Conservation (phyloP, 2,888 invertebrate genomes). For the Dolomedes plantarius region DNA sequence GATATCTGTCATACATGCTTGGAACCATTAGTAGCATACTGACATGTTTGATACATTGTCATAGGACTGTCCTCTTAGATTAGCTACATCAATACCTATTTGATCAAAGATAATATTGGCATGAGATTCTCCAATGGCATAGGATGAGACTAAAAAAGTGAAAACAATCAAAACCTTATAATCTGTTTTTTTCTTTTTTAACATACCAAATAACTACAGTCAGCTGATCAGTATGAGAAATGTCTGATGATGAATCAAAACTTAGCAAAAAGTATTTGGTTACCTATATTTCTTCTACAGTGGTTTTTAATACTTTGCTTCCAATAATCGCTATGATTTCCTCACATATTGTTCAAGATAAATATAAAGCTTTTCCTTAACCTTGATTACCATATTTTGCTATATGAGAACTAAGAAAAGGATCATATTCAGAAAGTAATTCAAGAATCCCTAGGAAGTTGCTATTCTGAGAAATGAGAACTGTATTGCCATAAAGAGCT, state of each 20-base stretch:
- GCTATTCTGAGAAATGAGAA: no score
- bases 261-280: conserved; percentile 34
- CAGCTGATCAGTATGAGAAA: conserved; percentile 75
- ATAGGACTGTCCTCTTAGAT: neutral
- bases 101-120: neutral
- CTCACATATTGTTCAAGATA: conserved; percentile 75
- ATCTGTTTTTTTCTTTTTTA: conserved; percentile 71
- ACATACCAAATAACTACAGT: conserved; percentile 75
- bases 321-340: conserved; percentile 75
- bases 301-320: conserved; percentile 73
- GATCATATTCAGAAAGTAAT: conserved; percentile 75
- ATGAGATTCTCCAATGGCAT: no score
- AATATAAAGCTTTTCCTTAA: conserved; percentile 74
- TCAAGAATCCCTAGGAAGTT: conserved; percentile 74
- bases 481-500: no score
- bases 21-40: neutral
- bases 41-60: conserved; percentile 13
- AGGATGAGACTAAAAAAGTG: no score
- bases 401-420: conserved; percentile 74
- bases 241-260: conserved; percentile 75
- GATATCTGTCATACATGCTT: neutral
- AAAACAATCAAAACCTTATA: no score
- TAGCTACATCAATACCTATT: conserved; percentile 27
- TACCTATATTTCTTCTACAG: conserved; percentile 22
- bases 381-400: conserved; percentile 74